phyloP scores from a whole-genome alignment of 2,113 vertebrate species.

The Chrysochloris asiatica region DNA sequence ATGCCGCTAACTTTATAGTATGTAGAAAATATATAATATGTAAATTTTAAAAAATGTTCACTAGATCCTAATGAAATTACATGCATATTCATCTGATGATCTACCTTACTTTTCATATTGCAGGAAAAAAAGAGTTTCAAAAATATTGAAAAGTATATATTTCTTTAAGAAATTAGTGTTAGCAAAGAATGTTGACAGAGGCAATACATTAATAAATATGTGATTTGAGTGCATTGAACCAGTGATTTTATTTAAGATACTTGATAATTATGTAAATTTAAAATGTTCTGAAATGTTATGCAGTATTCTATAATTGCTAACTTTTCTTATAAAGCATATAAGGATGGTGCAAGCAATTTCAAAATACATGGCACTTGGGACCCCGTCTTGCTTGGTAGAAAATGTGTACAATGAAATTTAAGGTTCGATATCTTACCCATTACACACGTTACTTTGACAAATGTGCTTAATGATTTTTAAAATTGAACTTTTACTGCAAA shows the following conservation, averaged over 20 bases:
- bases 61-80: not conserved
- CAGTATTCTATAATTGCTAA: not conserved
- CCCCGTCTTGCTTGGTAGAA: not conserved
- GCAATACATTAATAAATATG: not conserved
- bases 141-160: not conserved
- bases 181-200: not conserved
- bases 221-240: not conserved
- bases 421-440: not conserved
- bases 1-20: no score
- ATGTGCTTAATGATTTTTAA: not conserved
- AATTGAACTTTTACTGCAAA: not conserved
- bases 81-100: not conserved
- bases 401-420: not conserved
- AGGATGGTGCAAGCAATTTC: not conserved
- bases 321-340: not conserved
- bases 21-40: no score
- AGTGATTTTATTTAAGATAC: not conserved
- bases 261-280: not conserved
- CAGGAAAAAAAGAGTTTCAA: not conserved
- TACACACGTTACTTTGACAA: not conserved
- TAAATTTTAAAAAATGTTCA: no score
- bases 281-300: not conserved
- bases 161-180: constrained; percentile 14
- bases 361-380: not conserved
- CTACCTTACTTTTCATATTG: not conserved